Evolutionary conservation across 2,113 vertebrate species (phyloP), one percentile per base, ranked within the genome.

Genomic region (Burhinus oedicnemus): DNA sequence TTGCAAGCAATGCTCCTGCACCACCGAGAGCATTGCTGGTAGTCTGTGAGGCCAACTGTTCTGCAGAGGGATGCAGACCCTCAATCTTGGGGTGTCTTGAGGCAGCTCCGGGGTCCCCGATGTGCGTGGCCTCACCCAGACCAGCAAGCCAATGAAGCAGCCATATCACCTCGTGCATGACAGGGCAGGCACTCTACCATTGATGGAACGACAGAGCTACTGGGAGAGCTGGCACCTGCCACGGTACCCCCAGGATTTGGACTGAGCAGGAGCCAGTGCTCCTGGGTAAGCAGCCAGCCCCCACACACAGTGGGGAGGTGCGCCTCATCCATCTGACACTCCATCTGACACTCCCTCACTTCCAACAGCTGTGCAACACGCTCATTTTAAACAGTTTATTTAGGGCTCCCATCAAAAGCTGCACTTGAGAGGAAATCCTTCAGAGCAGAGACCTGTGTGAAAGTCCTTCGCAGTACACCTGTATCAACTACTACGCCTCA

Each of bases 381-480:
- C 6, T 61, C 49, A 68, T 49, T 89, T 91, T 38, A 62, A 93
- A 66, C 26, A 11, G 36, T 80, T 85, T 83, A 60, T 51, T 74
- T 45, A 65, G 62, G 71, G 34, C 40, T 89, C 76, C 36, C 19
- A 58, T 32, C 77, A 68, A 68, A 93, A 91, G 69, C 29, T 52
- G 61, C 15, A 29, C 25, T 45, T n/a, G 29, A 87, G 49, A 89
- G 38, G 38, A 71, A 71, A 81, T 54, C 80, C 82, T 84, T 81
- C 87, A 45, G 72, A 78, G 30, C 51, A 85, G 70, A 85, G 38
- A 80, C 11, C 49, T 29, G 25, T 93, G 95, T 91, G 80, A 95
- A 96, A 93, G 70, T 87, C 89, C 91, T 93, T 76, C 17, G 0
- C 11, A 69, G 65, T 20, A 96, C 96, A 96, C 87, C 95, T 96